phyloP scores from a whole-genome alignment of 2,113 vertebrate genomes.

The Hippolais icterina region DNA sequence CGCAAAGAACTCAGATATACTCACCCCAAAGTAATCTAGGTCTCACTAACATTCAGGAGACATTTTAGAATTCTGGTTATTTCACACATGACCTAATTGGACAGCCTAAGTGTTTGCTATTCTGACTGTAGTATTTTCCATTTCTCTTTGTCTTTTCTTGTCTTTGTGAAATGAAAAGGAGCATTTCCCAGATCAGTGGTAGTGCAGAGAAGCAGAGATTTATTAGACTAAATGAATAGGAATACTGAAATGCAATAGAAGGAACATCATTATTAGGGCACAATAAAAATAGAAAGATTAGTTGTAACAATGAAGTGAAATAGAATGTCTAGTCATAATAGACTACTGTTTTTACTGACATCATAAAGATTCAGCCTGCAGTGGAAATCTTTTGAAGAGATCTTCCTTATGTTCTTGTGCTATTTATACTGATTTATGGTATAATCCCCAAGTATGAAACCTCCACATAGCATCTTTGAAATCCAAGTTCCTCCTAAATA shows the following conservation, averaged over 20 bases:
- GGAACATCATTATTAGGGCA: not conserved
- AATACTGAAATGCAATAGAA: not conserved
- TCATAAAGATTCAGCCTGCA: not conserved
- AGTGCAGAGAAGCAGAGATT: not conserved
- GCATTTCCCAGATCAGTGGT: not conserved
- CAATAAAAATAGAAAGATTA: not conserved
- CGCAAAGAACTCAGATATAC: not conserved
- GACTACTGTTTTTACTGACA: not conserved
- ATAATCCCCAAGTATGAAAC: not conserved
- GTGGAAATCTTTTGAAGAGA: not conserved
- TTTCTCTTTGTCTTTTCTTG: not conserved
- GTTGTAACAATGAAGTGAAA: not conserved
- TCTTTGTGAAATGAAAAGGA: not conserved
- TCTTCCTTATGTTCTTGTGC: not conserved
- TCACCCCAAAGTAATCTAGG: not conserved
- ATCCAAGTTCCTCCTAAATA: not conserved
- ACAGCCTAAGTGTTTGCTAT: not conserved
- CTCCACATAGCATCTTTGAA: not conserved
- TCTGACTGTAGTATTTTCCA: not conserved
- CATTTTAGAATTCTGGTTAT: not conserved
- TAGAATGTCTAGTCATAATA: not conserved
- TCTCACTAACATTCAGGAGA: not conserved
- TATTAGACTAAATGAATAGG: not conserved
- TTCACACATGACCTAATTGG: not conserved
- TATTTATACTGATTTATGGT: not conserved